Conservation (phyloP, 1,140 invertebrate genomes). For the Diorhabda elongata region DNA sequence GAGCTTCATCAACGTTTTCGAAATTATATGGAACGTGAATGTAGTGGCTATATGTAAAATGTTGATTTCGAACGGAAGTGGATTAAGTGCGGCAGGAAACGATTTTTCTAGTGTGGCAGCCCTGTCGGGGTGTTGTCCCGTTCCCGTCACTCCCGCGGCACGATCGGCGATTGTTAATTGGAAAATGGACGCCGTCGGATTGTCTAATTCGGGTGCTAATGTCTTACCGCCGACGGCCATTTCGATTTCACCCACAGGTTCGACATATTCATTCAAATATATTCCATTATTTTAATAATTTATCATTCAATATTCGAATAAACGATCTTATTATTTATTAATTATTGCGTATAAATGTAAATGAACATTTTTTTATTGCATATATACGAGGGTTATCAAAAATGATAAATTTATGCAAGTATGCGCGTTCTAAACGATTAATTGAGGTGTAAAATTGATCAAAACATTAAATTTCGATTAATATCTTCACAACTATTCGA, state of each 20-base stretch:
- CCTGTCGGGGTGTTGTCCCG: slow-evolving; percentile 45
- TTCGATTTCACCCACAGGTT: slow-evolving; percentile 45
- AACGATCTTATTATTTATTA: no score
- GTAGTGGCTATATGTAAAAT: slow-evolving; percentile 27
- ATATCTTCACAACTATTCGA: not conserved
- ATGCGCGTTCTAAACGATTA: not conserved
- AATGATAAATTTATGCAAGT: no score
- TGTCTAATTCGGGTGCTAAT: slow-evolving; percentile 42
- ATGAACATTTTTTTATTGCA: no score
- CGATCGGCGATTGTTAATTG: slow-evolving; percentile 44
- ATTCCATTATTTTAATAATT: no score
- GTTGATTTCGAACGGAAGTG: slow-evolving; percentile 45
- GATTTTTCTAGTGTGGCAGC: slow-evolving; percentile 46
- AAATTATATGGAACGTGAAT: not conserved
- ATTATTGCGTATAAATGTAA: no score
- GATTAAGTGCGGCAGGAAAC: slow-evolving; percentile 39
- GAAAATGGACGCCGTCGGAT: slow-evolving; percentile 47
- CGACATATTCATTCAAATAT: slow-evolving; percentile 5
- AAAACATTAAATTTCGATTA: not conserved
- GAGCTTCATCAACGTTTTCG: slow-evolving; percentile 34
- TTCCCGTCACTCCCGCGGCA: slow-evolving; percentile 38
- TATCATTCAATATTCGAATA: no score
- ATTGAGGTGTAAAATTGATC: not conserved
- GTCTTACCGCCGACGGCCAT: slow-evolving; percentile 37
- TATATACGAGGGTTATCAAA: no score